Evolutionary conservation across 2,888 invertebrate genomes (phyloP).

Genomic region (Hypercompe scribonia): DNA sequence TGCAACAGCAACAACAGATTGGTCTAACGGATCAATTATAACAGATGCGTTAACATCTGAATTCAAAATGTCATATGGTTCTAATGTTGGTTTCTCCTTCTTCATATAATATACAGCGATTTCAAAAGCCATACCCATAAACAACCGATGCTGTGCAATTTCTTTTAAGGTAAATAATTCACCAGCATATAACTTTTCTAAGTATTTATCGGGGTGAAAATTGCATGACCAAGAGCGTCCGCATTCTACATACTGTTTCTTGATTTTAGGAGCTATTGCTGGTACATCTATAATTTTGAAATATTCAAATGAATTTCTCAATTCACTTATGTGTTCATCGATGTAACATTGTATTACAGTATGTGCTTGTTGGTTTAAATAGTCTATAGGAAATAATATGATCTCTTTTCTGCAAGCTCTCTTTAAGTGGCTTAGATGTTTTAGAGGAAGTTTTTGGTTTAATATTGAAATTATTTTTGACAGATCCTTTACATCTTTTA

Average conservation of each 20-base stretch:
- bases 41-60: slow-evolving; percentile 75
- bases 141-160: slow-evolving; percentile 83
- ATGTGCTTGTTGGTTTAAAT: slow-evolving; percentile 59
- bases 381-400: slow-evolving; percentile 80
- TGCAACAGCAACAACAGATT: slow-evolving; percentile 89
- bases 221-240: slow-evolving; percentile 92
- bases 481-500: slow-evolving; percentile 87
- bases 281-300: slow-evolving; percentile 87
- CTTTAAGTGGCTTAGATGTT: slow-evolving; percentile 90
- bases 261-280: slow-evolving; percentile 87
- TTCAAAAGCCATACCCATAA: slow-evolving; percentile 87
- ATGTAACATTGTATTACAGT: slow-evolving; percentile 76
- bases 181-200: slow-evolving; percentile 89
- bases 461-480: slow-evolving; percentile 88
- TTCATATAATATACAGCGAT: slow-evolving; percentile 74
- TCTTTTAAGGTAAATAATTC: slow-evolving; percentile 87
- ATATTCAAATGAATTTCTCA: slow-evolving; percentile 79
- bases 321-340: slow-evolving; percentile 77
- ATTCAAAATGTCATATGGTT: slow-evolving; percentile 41
- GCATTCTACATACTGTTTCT: slow-evolving; percentile 88
- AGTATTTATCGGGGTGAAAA: slow-evolving; percentile 92
- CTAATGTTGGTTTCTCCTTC: slow-evolving; percentile 22
- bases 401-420: slow-evolving; percentile 88
- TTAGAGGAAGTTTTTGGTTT: slow-evolving; percentile 87
- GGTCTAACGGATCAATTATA: slow-evolving; percentile 90